Evolutionary conservation across 2,888 invertebrate genomes (phyloP), one percentile per base, ranked within the genome.

Genomic region (Lomographa bimaculata): DNA sequence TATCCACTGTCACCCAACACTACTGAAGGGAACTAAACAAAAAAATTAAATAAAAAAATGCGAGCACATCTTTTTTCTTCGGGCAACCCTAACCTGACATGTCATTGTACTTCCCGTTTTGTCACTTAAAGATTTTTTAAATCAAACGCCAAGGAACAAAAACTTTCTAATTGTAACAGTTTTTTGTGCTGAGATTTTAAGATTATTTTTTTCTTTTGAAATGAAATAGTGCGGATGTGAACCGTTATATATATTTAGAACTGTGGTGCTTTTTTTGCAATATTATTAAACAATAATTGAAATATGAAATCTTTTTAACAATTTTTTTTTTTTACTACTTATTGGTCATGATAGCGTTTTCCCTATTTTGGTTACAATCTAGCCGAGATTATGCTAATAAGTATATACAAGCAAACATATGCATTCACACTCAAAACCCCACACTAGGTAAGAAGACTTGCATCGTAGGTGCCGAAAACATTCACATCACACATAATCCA

Each of bases 91-190:
- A 77, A 82, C 75, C 74, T 80, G 84, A 85, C 80, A 70, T 81
- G 82, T 80, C 84, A 80, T 86, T 89, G 87, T 86, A 60, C 58
- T 72, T 69, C 72, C 71, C 76, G 80, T 79, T 80, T 79, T 87
- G 85, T 83, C 85, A 83, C 81, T 80, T 79, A 73, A 74, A 76
- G 65, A 58, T 63, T 64, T 73, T 80, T 81, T 81, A 61, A 72
- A 71, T 65, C 62, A 67, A 68, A 64, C 63, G 64, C 53, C 51
- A 68, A 72, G 70, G 81, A 82, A 89, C 84, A 87, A 86, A 85
- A 85, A 82, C 69, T 41, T 65, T 85, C 76, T 89, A 87, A 89
- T 89, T 87, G 89, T 89, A 77, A 82, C 84, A 85, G 83, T 84
- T 86, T 82, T 83, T 87, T 85, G 65, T 64, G 53, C 46, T 46